Percentiles rank a stretch among this genome's conserved stretches.
These are phyloP conservation scores for Thymelicus sylvestris DNA, from an alignment of 2,888 invertebrate species.

Conservation along the genomic window DNA sequence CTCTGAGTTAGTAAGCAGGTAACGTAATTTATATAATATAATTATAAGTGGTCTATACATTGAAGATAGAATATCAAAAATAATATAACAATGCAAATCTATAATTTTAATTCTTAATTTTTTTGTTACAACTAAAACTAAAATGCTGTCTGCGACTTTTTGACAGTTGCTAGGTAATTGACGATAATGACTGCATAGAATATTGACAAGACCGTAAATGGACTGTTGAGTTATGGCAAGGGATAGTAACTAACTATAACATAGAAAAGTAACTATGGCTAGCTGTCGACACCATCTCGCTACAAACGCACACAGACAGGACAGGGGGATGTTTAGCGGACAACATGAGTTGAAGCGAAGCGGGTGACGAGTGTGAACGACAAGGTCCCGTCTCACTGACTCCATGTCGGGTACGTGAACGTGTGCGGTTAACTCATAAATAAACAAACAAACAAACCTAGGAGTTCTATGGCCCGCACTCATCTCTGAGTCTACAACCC, in stretches of 20 bases:
- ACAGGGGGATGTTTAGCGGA: conserved; percentile 47
- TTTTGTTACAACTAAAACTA: too few species aligned
- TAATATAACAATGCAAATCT: too few species aligned
- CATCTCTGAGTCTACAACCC: conserved; percentile 88
- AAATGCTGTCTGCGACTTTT: too few species aligned
- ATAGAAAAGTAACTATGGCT: neutral
- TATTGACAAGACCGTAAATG: too few species aligned
- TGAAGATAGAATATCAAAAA: too few species aligned
- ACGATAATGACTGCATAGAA: too few species aligned
- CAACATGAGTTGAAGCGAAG: conserved; percentile 63
- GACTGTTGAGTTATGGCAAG: neutral
- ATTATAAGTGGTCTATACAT: too few species aligned
- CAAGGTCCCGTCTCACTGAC: conserved; percentile 43
- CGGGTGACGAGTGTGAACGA: conserved; percentile 56
- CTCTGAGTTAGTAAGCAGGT: too few species aligned
- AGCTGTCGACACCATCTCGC: neutral
- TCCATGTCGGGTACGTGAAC: conserved; percentile 49
- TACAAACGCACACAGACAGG: conserved; percentile 37
- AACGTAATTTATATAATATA: too few species aligned
- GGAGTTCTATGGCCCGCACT: conserved; percentile 88
- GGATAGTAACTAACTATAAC: neutral
- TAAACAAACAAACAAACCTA: conserved; percentile 86
- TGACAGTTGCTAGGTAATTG: too few species aligned
- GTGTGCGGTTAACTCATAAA: conserved; percentile 80
- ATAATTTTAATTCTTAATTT: too few species aligned